Evolutionary conservation across 2,113 vertebrate genomes (phyloP), one percentile per base, ranked within the genome.

Genomic region (Macheiramphus alcinus): DNA sequence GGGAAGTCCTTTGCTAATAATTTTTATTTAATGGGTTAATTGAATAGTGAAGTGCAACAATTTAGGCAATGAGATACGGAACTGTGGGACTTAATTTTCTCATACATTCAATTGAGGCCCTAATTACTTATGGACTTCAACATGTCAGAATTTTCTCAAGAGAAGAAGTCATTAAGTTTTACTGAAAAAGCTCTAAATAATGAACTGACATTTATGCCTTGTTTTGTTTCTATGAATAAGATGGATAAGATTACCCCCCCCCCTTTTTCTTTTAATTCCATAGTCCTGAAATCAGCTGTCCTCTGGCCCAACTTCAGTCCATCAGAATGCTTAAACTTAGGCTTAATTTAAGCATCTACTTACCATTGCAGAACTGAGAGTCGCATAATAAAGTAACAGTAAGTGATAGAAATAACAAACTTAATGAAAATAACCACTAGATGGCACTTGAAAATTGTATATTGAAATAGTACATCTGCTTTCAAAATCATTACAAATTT

Each of bases 401-500:
- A 68, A 67, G 26, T 34, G 22, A 55, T 18, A 65, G 29, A 67
- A 89, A 50, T 78, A 42, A 48, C 3, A 34, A 59, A 56, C n/a
- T 29, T 48, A 59, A 89, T 56, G 27, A 94, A 95, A 95, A 47
- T n/a, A 71, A 82, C 98, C 98, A 98, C 98, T 98, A 98, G 98
- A 59, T 98, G 98, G 98, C 98, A 94, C 96, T 96, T 97, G 86
- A 80, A 96, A 96, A 92, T 97, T 96, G 70, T 56, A 3, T 95
- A 82, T 95, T 56, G 73, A 93, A 61, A n/a, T 56, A 20, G 2
- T 61, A 19, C 10, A 34, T 40, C 29, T 50, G 15, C 55, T 87
- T 66, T 96, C 52, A 62, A 93, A 65, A 81, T 84, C 14, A 6
- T 45, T 59, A 21, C 47, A 42, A 11, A 32, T 40, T 63, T 25